phyloP scores from a whole-genome alignment of 2,888 invertebrate species.

The Adelphocoris suturalis region DNA sequence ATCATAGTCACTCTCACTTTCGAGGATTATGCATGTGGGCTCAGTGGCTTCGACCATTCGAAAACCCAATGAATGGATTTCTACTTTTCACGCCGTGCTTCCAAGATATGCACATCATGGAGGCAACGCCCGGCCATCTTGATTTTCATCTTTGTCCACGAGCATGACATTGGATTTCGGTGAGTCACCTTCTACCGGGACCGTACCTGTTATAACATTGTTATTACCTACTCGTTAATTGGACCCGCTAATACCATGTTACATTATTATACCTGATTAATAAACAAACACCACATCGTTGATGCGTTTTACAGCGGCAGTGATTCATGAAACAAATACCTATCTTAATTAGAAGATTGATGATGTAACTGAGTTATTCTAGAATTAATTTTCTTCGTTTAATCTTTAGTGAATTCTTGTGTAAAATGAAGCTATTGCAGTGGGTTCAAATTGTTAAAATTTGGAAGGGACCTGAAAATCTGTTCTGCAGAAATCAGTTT shows the following conservation, averaged over 20 bases:
- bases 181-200: background rate
- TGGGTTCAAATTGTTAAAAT: too few relatives aligned
- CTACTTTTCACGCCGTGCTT: slow-evolving; percentile 1
- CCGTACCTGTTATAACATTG: background rate
- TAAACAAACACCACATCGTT: too few relatives aligned
- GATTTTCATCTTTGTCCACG: slow-evolving; percentile 29
- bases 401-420: too few relatives aligned
- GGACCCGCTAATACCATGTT: background rate
- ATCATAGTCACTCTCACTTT: slow-evolving; percentile 11
- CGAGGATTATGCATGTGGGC: background rate
- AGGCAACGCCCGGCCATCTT: slow-evolving; percentile 1
- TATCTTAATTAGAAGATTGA: too few relatives aligned
- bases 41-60: background rate
- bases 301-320: too few relatives aligned
- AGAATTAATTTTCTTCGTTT: too few relatives aligned
- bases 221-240: background rate
- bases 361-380: too few relatives aligned
- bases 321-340: too few relatives aligned
- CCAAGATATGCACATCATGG: slow-evolving; percentile 3
- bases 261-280: background rate
- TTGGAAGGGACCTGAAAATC: too few relatives aligned
- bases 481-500: too few relatives aligned
- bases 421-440: too few relatives aligned
- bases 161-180: slow-evolving; percentile 22
- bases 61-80: slow-evolving; percentile 17